Evolutionary conservation across 2,113 vertebrate species (phyloP).

Genomic region (Miniopterus natalensis): DNA sequence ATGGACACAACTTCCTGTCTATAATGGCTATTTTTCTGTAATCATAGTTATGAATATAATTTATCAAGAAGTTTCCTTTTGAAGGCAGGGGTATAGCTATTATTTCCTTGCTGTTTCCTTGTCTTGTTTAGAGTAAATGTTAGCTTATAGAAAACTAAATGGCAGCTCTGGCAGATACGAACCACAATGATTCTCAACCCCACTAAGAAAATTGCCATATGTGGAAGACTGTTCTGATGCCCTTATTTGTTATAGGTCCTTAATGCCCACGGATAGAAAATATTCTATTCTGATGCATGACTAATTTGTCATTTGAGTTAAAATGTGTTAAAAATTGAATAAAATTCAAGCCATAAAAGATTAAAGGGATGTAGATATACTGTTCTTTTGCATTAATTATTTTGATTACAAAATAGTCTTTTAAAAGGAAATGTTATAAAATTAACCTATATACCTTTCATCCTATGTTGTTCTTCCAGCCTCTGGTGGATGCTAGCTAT

Average conservation of each 20-base stretch:
- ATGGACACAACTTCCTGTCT: background rate
- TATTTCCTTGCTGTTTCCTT: background rate
- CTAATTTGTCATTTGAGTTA: background rate
- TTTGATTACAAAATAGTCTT: background rate
- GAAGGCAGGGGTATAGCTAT: background rate
- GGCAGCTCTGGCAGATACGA: background rate
- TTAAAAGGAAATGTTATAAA: background rate
- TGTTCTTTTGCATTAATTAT: background rate
- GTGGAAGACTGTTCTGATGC: background rate
- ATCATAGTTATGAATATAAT: background rate
- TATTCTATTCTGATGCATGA: background rate
- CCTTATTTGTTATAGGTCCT: background rate
- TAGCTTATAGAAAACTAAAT: background rate
- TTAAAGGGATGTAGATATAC: background rate
- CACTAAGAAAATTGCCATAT: background rate
- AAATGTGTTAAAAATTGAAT: background rate
- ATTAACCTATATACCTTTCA: background rate
- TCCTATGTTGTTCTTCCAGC: background rate
- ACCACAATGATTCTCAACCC: background rate
- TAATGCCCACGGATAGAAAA: background rate
- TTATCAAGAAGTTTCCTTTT: slow-evolving; percentile 12
- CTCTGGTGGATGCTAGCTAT: background rate
- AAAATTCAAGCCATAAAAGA: background rate
- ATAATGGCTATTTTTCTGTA: background rate
- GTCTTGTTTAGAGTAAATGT: background rate